These are phyloP conservation scores for Brachypalpus laphriformis DNA, from an alignment of 2,888 invertebrate genomes.

Conservation along the genomic window DNA sequence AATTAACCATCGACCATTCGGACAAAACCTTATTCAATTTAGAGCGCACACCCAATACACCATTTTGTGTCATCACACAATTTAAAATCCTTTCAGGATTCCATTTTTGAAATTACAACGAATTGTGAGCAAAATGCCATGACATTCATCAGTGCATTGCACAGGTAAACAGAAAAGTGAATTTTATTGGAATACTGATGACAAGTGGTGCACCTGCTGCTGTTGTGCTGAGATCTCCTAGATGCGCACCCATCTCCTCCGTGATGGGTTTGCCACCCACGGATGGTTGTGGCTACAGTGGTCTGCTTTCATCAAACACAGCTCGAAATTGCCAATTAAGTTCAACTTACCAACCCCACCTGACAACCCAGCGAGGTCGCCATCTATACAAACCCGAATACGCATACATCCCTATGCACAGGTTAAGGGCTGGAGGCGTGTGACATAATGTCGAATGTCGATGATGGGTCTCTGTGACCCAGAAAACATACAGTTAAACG, in stretches of 20 bases:
- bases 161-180: constrained; percentile 10
- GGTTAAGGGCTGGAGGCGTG: constrained; percentile 23
- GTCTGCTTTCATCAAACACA: constrained; percentile 42
- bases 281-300: constrained; percentile 17
- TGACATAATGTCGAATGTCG: constrained; percentile 41
- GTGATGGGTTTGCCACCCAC: neutral
- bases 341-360: constrained; percentile 62
- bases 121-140: constrained; percentile 27
- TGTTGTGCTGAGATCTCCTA: neutral
- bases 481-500: constrained; percentile 30
- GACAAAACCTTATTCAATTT: constrained; percentile 8
- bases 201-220: constrained; percentile 9
- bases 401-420: neutral
- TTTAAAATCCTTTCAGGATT: constrained; percentile 26
- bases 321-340: constrained; percentile 65
- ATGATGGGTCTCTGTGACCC: constrained; percentile 57
- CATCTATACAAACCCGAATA: too few species aligned
- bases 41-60: neutral
- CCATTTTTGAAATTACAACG: constrained; percentile 26
- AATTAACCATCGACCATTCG: neutral
- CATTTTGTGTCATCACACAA: neutral
- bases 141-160: neutral
- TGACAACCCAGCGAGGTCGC: constrained; percentile 2
- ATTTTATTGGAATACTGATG: constrained; percentile 55
- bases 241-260: neutral